These are phyloP conservation scores for Steinernema feltiae DNA, from an alignment of 1,140 invertebrate species.

Conservation along the genomic window DNA sequence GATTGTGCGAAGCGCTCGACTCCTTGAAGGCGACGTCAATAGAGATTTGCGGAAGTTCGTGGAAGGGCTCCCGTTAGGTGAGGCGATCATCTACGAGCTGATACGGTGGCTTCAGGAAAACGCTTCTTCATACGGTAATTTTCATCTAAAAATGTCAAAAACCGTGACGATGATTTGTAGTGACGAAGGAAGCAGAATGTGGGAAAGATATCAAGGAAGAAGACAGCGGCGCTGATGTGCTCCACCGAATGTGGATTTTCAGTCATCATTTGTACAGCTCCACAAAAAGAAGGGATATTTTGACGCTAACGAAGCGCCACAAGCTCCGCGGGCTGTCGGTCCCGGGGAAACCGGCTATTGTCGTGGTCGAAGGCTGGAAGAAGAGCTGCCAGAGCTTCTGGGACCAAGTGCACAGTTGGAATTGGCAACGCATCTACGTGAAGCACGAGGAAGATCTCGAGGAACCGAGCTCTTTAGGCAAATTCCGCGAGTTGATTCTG, in stretches of 20 bases:
- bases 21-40: neutral
- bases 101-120: neutral
- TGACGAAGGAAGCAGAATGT: neutral
- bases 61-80: neutral
- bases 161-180: neutral
- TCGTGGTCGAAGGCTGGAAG: slow-evolving; percentile 1
- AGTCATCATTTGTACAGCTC: neutral
- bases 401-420: neutral
- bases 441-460: neutral
- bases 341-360: neutral
- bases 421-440: neutral
- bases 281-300: neutral
- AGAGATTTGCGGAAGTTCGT: neutral
- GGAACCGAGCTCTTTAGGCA: neutral
- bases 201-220: neutral
- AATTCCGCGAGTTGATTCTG: neutral
- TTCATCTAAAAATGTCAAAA: neutral
- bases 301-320: neutral
- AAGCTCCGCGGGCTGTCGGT: neutral
- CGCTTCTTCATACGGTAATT: neutral
- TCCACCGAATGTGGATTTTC: slow-evolving; percentile 5
- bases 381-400: neutral
- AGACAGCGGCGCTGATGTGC: neutral
- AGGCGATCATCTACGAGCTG: neutral
- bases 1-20: neutral